A percentile compares a stretch with the other conserved stretches of the same genome.
Conservation (phyloP, 2,113 vertebrate genomes). For the Gallinago media region DNA sequence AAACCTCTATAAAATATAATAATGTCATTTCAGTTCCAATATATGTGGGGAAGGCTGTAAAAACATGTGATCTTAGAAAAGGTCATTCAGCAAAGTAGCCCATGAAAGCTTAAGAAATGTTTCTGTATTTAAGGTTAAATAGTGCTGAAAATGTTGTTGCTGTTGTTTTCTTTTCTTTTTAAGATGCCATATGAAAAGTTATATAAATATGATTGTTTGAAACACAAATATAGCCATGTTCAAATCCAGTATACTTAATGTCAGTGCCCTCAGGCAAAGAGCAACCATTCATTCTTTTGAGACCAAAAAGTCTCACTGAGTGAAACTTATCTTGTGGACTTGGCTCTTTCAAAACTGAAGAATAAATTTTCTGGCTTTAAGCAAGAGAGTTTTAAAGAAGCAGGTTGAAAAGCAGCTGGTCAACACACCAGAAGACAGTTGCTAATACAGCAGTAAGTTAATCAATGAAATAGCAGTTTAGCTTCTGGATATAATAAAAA, state of each 20-base stretch:
- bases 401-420: slow-evolving; percentile 52
- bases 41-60: neutral
- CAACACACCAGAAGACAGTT: slow-evolving; percentile 46
- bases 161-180: neutral
- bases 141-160: slow-evolving; percentile 27
- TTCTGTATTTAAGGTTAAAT: slow-evolving; percentile 17
- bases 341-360: neutral
- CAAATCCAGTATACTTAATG: neutral
- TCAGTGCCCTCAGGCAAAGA: neutral
- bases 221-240: neutral
- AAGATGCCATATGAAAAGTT: neutral
- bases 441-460: slow-evolving; percentile 68
- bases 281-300: neutral
- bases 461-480: slow-evolving; percentile 65
- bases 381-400: slow-evolving; percentile 36
- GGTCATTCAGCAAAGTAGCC: neutral
- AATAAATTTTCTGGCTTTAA: slow-evolving; percentile 2
- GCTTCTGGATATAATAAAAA: slow-evolving; percentile 54
- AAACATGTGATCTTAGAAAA: neutral
- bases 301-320: neutral
- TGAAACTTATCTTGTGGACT: neutral
- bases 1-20: neutral
- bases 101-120: neutral
- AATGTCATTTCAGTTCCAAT: neutral
- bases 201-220: neutral